phyloP scores from a whole-genome alignment of 2,113 vertebrate species.

The Nestor notabilis region DNA sequence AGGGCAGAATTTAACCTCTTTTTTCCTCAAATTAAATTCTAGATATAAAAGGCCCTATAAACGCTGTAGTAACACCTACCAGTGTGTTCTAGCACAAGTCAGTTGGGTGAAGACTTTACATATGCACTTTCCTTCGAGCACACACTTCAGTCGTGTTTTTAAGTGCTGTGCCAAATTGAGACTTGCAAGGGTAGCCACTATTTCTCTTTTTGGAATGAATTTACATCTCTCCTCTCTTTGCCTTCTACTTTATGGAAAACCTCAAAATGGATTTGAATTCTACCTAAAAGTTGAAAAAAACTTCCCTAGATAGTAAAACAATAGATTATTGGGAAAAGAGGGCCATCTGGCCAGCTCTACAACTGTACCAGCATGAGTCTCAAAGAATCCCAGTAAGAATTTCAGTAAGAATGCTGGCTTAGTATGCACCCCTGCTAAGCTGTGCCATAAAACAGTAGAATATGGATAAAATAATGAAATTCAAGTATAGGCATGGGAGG shows the following conservation, averaged over 20 bases:
- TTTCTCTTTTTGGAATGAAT: neutral
- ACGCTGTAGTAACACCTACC: neutral
- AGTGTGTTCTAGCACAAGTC: neutral
- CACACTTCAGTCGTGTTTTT: neutral
- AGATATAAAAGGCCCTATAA: neutral
- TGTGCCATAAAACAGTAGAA: neutral
- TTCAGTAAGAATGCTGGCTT: neutral
- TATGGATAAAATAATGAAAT: neutral
- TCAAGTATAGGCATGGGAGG: neutral
- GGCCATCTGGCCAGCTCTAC: neutral
- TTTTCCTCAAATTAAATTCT: neutral
- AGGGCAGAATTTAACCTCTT: neutral
- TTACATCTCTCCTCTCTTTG: neutral
- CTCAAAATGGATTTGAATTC: neutral
- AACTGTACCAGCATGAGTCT: neutral
- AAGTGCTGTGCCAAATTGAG: neutral
- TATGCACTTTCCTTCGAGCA: neutral
- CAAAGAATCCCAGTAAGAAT: neutral
- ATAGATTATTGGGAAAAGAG: neutral
- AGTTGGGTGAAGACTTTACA: neutral
- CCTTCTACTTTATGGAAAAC: neutral
- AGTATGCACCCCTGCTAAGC: neutral
- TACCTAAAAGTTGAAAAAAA: neutral
- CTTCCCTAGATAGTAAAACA: neutral
- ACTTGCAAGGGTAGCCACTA: neutral